These are phyloP conservation scores for Acanthurus tractus DNA, from an alignment of 2,797 vertebrate species.

Conservation along the genomic window DNA sequence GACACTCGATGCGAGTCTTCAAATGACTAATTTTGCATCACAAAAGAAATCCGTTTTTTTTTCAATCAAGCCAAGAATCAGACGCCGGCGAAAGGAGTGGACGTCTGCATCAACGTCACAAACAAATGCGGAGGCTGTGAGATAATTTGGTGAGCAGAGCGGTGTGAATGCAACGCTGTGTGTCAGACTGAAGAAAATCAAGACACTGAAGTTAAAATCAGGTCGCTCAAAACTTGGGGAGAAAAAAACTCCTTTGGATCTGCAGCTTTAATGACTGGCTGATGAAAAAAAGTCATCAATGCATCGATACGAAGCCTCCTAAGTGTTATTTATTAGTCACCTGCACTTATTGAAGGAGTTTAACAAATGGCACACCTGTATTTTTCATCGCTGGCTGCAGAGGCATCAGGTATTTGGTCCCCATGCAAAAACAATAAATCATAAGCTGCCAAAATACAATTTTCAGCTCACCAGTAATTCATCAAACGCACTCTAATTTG, in stretches of 20 bases:
- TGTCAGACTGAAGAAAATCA: neutral
- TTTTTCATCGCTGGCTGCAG: too few relatives aligned
- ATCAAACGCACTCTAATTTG: neutral
- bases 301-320: too few relatives aligned
- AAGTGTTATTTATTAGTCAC: too few relatives aligned
- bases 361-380: too few relatives aligned
- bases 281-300: neutral
- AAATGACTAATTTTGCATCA: slow-evolving; percentile 43
- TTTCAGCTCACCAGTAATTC: neutral
- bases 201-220: too few relatives aligned
- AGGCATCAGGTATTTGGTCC: too few relatives aligned
- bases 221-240: neutral
- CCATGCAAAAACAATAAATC: neutral
- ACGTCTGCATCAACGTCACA: slow-evolving; percentile 20
- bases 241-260: neutral
- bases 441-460: neutral
- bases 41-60: slow-evolving; percentile 25
- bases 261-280: neutral
- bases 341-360: too few relatives aligned
- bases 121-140: slow-evolving; percentile 11
- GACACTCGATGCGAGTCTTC: slow-evolving; percentile 12
- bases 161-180: neutral
- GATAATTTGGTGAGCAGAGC: slow-evolving; percentile 13
- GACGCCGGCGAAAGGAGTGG: neutral
- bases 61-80: slow-evolving; percentile 12